Evolutionary conservation across 2,888 invertebrate species (phyloP), one percentile per base, ranked within the genome.

Genomic region (Molanna angustata): DNA sequence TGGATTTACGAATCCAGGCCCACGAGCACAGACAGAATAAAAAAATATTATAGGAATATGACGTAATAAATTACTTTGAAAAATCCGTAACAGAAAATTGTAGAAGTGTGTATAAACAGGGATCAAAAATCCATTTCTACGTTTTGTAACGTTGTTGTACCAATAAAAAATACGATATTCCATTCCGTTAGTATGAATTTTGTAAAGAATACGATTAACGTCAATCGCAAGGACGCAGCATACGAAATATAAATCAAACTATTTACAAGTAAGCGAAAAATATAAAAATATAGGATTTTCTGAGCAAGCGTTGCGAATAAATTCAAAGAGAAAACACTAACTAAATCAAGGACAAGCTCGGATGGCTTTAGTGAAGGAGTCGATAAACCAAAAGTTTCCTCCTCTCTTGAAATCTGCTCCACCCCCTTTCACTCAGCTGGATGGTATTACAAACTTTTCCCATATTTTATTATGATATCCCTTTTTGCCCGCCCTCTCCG

Each of bases 391-490:
- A 41, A 56, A 49, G 45, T 52, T 56, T 45, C 35, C 44, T 21
- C 42, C 45, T 41, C 11, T n/a, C 33, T 41, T 16, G 13, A 51
- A 54, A 57, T 51, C 57, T 53, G 43, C 22, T 13, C 27, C 39
- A 19, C 35, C 51, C 53, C 53, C 53, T 37, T 53, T 49, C 48
- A 53, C 53, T 53, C 35, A 43, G 32, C 40, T 39, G 22, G 42
- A 22, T 33, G 49, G 40, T 35, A 57, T 54, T 57, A 46, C 49
- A 57, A 57, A 54, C 52, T 57, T 57, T 51, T 27, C 37, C 50
- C 57, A 54, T 57, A 57, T 54, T 54, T 57, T 57, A 57, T 54
- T 57, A 51, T 53, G 39, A 54, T 48, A 57, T 51, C 54, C 53
- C 49, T 57, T 52, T 57, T 50, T 31, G 22, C 42, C 39, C 9